phyloP scores from a whole-genome alignment of 2,113 vertebrate genomes.

The Nettapus auritus region DNA sequence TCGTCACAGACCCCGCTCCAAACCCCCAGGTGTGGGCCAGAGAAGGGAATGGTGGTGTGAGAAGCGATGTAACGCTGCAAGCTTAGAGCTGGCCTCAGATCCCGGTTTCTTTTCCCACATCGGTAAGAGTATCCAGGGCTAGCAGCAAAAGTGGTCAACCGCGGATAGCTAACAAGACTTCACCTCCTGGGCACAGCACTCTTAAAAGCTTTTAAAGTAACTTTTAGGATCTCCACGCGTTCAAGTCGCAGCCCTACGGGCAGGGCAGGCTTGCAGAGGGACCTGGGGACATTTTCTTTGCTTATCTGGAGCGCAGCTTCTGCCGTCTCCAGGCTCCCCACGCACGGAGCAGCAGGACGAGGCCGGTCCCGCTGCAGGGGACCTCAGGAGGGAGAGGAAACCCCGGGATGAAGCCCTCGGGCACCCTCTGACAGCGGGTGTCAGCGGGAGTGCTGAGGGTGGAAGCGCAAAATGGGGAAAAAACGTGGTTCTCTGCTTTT shows the following conservation, averaged over 20 bases:
- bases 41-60: rapidly evolving
- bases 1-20: not conserved
- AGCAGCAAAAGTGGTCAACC: not conserved
- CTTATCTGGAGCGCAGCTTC: not conserved
- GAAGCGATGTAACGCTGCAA: rapidly evolving
- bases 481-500: not conserved
- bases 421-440: rapidly evolving
- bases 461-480: not conserved
- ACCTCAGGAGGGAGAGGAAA: not conserved
- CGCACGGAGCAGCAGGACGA: rapidly evolving
- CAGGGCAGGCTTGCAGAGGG: rapidly evolving
- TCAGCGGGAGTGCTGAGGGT: not conserved
- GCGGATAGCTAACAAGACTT: not conserved
- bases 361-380: not conserved
- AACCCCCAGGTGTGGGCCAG: not conserved
- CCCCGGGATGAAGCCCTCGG: not conserved
- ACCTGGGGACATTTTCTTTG: not conserved
- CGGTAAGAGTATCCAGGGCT: not conserved
- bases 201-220: not conserved
- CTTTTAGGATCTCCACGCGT: rapidly evolving
- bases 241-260: not conserved
- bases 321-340: not conserved
- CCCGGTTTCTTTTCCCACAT: not conserved
- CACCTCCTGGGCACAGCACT: not conserved
- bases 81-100: not conserved